phyloP scores from a whole-genome alignment of 2,797 vertebrate genomes.

The Propithecus perrieri region DNA sequence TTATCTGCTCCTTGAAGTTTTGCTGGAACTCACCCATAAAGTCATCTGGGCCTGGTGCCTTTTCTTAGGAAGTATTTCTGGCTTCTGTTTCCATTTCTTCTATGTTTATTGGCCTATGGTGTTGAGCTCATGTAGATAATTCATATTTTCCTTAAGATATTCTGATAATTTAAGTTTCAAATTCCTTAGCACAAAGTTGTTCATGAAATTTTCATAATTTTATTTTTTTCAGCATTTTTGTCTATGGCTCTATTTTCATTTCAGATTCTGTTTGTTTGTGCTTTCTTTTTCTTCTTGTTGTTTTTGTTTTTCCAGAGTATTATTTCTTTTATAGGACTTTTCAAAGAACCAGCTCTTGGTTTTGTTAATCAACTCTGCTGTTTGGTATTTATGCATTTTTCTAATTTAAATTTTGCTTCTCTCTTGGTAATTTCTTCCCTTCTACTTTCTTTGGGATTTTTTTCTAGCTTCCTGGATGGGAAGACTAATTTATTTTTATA shows the following conservation, averaged over 20 bases:
- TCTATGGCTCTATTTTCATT: constrained; percentile 1
- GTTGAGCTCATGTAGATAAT: neutral
- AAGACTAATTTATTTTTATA: constrained; percentile 26
- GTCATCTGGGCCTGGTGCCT: constrained; percentile 15
- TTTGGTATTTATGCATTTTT: constrained; percentile 38
- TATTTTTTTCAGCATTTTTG: neutral
- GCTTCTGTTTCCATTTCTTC: neutral
- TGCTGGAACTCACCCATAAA: constrained; percentile 49
- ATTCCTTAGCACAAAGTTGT: neutral
- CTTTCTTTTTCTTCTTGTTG: neutral
- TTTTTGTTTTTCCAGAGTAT: neutral
- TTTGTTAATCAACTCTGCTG: constrained; percentile 19
- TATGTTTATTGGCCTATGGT: constrained; percentile 22
- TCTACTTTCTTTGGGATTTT: neutral
- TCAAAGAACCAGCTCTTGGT: neutral
- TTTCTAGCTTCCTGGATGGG: neutral
- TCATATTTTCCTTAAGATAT: constrained; percentile 37
- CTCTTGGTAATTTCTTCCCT: neutral
- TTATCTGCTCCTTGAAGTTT: constrained; percentile 50
- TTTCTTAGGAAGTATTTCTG: constrained; percentile 44
- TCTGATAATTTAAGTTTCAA: constrained; percentile 17
- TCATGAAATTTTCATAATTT: neutral
- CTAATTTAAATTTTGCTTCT: constrained; percentile 23
- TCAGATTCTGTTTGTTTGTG: neutral
- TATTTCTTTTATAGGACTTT: constrained; percentile 36